Base-by-base conservation (phyloP, 2,113 vertebrate genomes). In the Bufo gargarizans region DNA sequence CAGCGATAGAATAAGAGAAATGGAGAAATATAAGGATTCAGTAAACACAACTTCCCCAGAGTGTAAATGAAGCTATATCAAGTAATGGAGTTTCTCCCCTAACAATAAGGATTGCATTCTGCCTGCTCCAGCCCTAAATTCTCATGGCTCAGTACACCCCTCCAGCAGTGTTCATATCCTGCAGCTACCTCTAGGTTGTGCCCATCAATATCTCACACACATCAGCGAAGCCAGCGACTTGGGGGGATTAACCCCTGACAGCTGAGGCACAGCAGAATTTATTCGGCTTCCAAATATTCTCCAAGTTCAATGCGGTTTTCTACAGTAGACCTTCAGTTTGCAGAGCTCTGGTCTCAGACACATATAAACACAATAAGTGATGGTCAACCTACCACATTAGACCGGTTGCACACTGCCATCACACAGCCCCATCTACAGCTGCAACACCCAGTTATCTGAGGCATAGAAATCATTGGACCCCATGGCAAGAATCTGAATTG, bases 151-250 rank as follows among this genome's bases (percentile, higher is more conserved):
- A 94, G 87, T 84, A 84, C 82, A 89, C 72, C 87, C 87, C 87
- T 89, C 94, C 94, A 95, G 95, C 96, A 91, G 91, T 95, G 95
- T 93, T 96, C 94, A 95, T 95, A 94, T 95, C 96, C 96, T 95
- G 94, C 94, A 95, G 95, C 93, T 94, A 94, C 95, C 95, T 94
- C 94, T 93, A 91, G 95, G 95, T 95, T 93, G 93, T 94, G 94
- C 92, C 95, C 95, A 94, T 96, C 95, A 95, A 95, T 96, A 96
- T 95, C 92, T 91, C 92, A 92, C 89, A 93, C 74, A 77, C 72
- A 84, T 84, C 87, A 84, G 72, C 49, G 74, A 74, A 78, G 82
- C 76, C 53, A 81, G 33, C 49, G 77, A n/a, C 56, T n/a, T 33
- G 76, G 76, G 61, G 77, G 77, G 77, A 80, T 85, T 85, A 89